A percentile compares a stretch with the other conserved stretches of the same genome.
These are phyloP conservation scores for Chlorodrepanis virens DNA, from an alignment of 2,113 vertebrate genomes.

Conservation along the genomic window DNA sequence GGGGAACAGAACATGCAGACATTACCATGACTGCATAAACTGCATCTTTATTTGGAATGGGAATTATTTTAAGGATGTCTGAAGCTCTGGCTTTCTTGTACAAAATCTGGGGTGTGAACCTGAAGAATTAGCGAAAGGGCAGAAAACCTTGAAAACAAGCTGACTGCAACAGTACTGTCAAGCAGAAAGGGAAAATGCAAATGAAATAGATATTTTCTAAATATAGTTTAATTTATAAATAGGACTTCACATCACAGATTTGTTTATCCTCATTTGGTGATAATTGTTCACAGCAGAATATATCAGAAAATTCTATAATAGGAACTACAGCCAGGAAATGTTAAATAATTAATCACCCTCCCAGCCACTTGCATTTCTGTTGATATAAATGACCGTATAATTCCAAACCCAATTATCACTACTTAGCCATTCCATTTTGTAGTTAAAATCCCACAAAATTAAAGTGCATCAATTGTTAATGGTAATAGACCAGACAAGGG, in stretches of 20 bases:
- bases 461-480: constrained; percentile 86
- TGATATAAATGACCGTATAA: constrained; percentile 84
- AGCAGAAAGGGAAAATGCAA: constrained; percentile 32
- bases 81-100: neutral
- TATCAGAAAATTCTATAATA: constrained; percentile 84
- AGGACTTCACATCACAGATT: constrained; percentile 67
- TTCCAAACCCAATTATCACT: constrained; percentile 86
- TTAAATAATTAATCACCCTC: constrained; percentile 87
- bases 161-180: neutral
- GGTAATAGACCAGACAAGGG: constrained; percentile 82
- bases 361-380: constrained; percentile 80
- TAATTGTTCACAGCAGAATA: constrained; percentile 83
- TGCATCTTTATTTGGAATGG: neutral
- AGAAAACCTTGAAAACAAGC: constrained; percentile 32
- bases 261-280: constrained; percentile 78
- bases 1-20: neutral
- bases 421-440: constrained; percentile 85
- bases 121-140: neutral
- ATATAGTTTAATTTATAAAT: constrained; percentile 70
- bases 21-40: neutral
- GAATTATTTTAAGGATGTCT: constrained; percentile 17
- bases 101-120: neutral
- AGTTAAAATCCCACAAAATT: constrained; percentile 86
- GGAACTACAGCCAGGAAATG: constrained; percentile 81
- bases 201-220: constrained; percentile 53